These are phyloP conservation scores for Drosophila monieri DNA, from an alignment of 2,888 invertebrate genomes.

Conservation along the genomic window DNA sequence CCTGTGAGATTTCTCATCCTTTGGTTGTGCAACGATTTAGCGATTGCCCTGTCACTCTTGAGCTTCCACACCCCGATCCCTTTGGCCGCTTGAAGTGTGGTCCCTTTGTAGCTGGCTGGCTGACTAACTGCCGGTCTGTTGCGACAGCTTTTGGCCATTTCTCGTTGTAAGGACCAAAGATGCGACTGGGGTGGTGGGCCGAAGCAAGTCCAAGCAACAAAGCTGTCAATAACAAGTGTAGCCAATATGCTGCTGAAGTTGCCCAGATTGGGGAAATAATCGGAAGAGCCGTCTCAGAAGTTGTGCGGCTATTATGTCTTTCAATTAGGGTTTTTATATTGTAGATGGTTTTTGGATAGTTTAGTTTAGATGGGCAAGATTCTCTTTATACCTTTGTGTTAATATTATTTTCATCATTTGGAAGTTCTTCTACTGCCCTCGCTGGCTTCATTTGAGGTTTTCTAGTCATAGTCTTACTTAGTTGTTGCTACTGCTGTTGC, in stretches of 20 bases:
- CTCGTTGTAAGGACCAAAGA: slow-evolving; percentile 29
- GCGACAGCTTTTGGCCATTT: slow-evolving; percentile 56
- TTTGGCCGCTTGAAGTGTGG: slow-evolving; percentile 17
- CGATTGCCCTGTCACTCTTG: slow-evolving; percentile 50
- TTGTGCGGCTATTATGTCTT: not conserved
- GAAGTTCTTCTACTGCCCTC: not conserved
- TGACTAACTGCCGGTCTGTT: slow-evolving; percentile 57
- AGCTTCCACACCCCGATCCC: not conserved
- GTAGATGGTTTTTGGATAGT: not conserved
- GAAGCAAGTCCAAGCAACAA: slow-evolving; percentile 53
- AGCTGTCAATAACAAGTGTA: slow-evolving; percentile 68
- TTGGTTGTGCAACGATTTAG: slow-evolving; percentile 44
- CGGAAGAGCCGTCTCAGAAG: slow-evolving; percentile 28
- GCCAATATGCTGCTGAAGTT: slow-evolving; percentile 60
- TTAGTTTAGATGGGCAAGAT: not conserved
- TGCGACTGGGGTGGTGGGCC: slow-evolving; percentile 7
- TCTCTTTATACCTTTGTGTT: not conserved
- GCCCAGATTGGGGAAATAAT: slow-evolving; percentile 29
- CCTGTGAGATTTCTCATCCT: slow-evolving; percentile 31
- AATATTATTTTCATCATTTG: not conserved
- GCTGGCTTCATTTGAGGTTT: slow-evolving; percentile 6
- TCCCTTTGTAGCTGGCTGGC: slow-evolving; percentile 52
- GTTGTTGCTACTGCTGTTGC: slow-evolving; percentile 30
- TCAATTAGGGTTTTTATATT: not conserved
- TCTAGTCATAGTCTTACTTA: slow-evolving; percentile 22